Evolutionary conservation across 2,113 vertebrate species (phyloP), one percentile per base, ranked within the genome.

Genomic region (Mus musculus): DNA sequence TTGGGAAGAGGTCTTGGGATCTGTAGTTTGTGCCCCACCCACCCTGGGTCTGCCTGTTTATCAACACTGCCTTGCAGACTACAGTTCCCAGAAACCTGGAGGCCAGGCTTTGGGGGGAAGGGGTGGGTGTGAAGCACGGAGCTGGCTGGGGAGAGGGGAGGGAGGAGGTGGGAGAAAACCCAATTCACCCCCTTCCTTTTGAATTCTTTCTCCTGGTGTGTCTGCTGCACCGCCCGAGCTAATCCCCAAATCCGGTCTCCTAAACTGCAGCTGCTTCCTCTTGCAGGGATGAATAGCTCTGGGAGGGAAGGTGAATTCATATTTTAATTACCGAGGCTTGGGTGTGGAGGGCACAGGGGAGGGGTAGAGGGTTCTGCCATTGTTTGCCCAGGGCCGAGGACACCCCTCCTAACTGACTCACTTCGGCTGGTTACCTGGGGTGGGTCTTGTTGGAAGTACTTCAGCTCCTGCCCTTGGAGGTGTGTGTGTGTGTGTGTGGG

Each of bases 301-400:
- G 75, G 95, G 96, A 96, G 96, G 93, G 96, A 77, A 89, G 87
- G 90, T 97, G 96, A 97, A 98, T 94, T 95, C 95, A 84, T 94
- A 90, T 97, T 98, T 97, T 98, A 98, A 98, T 98, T 97, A 98
- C 98, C 93, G 97, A 97, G 97, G 96, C 96, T 76, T 16, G 92
- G 81, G 97, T 95, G 90, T 73, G 36, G 0, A 89, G 92, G 97
- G 94, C 56, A 14, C 82, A 54, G 86, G 97, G 97, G 88, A 81
- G 95, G 95, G 96, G 52, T 0, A 11, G 88, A 63, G 96, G 76
- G 81, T 54, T 92, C 80, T 42, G 39, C 81, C 81, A 39, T 96
- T 96, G 94, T 97, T 94, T 84, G 24, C 69, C 46, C 0, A 11
- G 90, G 94, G 90, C 28, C 0, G 8, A 56, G 97, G 73, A n/a